phyloP scores from a whole-genome alignment of 2,113 vertebrate genomes.

The Petrocephalus zakoni region DNA sequence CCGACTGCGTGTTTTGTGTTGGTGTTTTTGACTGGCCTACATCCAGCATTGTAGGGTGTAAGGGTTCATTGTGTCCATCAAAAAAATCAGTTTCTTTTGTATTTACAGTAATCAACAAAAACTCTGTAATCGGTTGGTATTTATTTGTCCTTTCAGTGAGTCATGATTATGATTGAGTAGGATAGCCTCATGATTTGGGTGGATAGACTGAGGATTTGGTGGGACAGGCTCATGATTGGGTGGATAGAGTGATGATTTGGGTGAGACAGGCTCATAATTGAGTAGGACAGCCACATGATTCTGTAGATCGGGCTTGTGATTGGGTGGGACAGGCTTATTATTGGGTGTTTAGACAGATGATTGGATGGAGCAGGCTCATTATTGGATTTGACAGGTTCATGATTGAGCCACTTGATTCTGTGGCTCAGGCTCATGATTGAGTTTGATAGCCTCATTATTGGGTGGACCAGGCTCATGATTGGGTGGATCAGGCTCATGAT shows the following conservation, averaged over 20 bases:
- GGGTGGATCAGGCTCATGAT: background rate
- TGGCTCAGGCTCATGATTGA: background rate
- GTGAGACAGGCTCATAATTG: background rate
- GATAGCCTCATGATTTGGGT: too few species aligned
- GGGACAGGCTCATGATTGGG: too few species aligned
- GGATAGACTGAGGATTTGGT: background rate
- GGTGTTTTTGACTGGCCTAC: background rate
- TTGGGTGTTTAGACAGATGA: too few species aligned
- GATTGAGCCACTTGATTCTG: too few species aligned
- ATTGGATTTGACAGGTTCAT: background rate
- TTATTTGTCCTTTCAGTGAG: background rate
- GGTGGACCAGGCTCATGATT: background rate
- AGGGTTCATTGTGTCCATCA: background rate
- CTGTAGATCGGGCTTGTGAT: too few species aligned
- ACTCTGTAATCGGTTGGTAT: background rate
- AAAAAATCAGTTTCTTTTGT: background rate
- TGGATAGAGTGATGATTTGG: too few species aligned
- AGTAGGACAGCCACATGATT: too few species aligned
- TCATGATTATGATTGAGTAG: background rate
- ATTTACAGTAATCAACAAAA: background rate
- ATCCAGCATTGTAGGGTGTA: background rate
- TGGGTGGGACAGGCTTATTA: background rate
- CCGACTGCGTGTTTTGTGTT: background rate
- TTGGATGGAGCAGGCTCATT: too few species aligned
- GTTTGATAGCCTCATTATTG: background rate